Percentiles rank a stretch among this genome's conserved stretches.
phyloP scores from a whole-genome alignment of 1,140 invertebrate species.

The Phortica variegata region DNA sequence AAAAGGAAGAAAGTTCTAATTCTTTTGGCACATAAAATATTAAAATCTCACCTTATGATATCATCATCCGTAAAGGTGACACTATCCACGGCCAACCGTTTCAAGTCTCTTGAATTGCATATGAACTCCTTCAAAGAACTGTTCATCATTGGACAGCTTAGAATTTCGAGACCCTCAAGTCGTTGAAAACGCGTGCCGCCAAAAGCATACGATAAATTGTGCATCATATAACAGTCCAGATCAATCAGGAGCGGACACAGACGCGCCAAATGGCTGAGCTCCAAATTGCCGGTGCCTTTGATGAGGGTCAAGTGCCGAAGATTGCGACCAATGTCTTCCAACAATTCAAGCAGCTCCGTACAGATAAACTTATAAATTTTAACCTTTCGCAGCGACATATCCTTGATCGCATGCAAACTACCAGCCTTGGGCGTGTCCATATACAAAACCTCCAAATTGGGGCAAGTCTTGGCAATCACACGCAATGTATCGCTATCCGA shows the following conservation, averaged over 20 bases:
- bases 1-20: constrained; percentile 6
- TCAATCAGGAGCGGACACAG: constrained; percentile 61
- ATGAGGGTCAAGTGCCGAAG: constrained; percentile 65
- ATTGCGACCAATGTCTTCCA: constrained; percentile 61
- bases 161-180: constrained; percentile 65
- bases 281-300: constrained; percentile 61
- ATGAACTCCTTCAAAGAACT: constrained; percentile 63
- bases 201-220: constrained; percentile 60
- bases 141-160: constrained; percentile 62
- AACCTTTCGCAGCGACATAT: constrained; percentile 58
- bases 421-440: constrained; percentile 63
- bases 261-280: constrained; percentile 63
- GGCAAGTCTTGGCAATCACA: constrained; percentile 63
- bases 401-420: constrained; percentile 59
- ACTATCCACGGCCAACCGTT: constrained; percentile 63
- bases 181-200: constrained; percentile 62
- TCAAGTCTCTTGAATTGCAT: constrained; percentile 61
- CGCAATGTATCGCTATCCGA: constrained; percentile 62
- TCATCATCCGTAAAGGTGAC: constrained; percentile 61
- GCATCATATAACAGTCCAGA: constrained; percentile 66
- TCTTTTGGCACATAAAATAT: not conserved
- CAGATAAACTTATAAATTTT: constrained; percentile 66
- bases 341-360: constrained; percentile 62
- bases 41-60: constrained; percentile 60
- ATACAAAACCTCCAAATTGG: constrained; percentile 64